A percentile compares a stretch with the other conserved stretches of the same genome.
Conservation (phyloP, 2,888 invertebrate species). For the Ornithoptera priamus region DNA sequence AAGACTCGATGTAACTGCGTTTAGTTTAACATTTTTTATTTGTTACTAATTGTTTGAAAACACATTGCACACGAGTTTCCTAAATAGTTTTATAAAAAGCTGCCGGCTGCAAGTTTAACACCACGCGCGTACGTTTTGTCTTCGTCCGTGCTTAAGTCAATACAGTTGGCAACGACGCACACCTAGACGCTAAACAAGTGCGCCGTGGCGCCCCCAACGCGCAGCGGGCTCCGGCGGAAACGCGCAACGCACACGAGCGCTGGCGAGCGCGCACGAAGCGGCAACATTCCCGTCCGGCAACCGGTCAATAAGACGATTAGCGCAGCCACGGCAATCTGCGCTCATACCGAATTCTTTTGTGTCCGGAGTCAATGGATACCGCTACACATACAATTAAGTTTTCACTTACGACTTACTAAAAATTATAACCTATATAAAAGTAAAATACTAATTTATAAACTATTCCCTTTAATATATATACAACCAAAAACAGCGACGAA, state of each 20-base stretch:
- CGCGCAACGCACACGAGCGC: conserved; percentile 62
- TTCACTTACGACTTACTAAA: background rate
- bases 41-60: conserved; percentile 39
- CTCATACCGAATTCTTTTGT: conserved; percentile 56
- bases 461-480: background rate
- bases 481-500: background rate
- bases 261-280: conserved; percentile 71
- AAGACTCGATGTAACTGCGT: conserved; percentile 58
- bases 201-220: conserved; percentile 78
- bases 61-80: conserved; percentile 48
- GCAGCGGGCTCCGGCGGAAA: conserved; percentile 71
- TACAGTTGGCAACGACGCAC: conserved; percentile 80
- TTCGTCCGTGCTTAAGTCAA: conserved; percentile 72
- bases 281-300: conserved; percentile 75
- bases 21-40: conserved; percentile 48
- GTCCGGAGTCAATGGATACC: conserved; percentile 30
- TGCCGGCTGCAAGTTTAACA: conserved; percentile 74
- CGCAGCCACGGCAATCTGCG: conserved; percentile 60
- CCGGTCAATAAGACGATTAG: conserved; percentile 80
- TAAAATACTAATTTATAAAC: background rate
- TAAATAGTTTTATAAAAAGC: conserved; percentile 55
- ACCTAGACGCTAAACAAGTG: conserved; percentile 78
- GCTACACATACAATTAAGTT: conserved; percentile 12
- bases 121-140: conserved; percentile 79
- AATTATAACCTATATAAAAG: background rate